phyloP scores from a whole-genome alignment of 2,797 vertebrate genomes.

The Glyptemys insculpta region DNA sequence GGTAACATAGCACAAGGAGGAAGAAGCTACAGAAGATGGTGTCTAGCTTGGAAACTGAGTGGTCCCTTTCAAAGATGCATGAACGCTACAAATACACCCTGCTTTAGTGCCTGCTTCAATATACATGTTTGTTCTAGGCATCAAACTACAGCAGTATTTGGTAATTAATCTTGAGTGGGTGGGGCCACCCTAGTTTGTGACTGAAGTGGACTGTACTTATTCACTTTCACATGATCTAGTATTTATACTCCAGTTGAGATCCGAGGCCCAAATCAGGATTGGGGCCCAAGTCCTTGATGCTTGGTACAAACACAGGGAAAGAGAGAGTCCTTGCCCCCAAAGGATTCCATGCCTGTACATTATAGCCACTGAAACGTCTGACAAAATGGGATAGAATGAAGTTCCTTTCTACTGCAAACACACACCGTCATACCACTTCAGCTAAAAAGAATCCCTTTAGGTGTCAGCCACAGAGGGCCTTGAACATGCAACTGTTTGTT shows the following conservation, averaged over 20 bases:
- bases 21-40: neutral
- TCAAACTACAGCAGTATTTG: neutral
- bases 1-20: neutral
- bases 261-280: neutral
- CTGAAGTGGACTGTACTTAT: neutral
- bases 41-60: neutral
- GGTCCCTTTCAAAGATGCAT: neutral
- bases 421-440: neutral
- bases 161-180: neutral
- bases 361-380: fast-evolving
- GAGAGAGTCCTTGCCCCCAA: neutral
- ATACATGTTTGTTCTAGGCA: neutral
- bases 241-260: neutral
- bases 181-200: neutral
- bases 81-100: neutral
- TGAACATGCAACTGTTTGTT: neutral
- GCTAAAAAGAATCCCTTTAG: neutral
- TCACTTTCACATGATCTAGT: neutral
- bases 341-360: neutral
- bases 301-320: neutral
- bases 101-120: neutral
- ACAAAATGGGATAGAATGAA: neutral
- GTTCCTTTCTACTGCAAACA: neutral
- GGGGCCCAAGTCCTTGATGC: neutral
- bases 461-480: neutral